Conservation (phyloP, 2,888 invertebrate genomes). For the Mechanitis mazaeus region DNA sequence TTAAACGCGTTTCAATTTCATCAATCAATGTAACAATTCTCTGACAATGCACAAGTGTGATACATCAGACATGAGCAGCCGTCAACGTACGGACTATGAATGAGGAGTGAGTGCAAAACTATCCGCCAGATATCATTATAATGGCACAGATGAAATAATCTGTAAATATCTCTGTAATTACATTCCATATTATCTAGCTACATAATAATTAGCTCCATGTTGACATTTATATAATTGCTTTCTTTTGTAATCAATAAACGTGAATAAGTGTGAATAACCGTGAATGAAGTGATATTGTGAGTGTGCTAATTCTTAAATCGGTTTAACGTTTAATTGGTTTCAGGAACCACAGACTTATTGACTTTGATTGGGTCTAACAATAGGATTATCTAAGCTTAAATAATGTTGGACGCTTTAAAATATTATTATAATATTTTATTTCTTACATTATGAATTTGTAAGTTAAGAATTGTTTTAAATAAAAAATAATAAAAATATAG, state of each 20-base stretch:
- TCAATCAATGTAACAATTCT: neutral
- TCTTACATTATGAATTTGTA: too few species aligned
- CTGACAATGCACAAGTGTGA: neutral
- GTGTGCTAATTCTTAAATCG: slow-evolving; percentile 20
- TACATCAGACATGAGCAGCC: slow-evolving; percentile 14
- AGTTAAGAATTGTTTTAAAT: too few species aligned
- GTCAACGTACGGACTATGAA: slow-evolving; percentile 14
- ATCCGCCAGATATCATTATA: neutral
- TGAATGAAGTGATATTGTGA: neutral
- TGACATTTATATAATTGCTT: too few species aligned
- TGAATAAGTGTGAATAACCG: neutral
- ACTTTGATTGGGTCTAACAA: neutral
- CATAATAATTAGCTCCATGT: too few species aligned
- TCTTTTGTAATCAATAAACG: too few species aligned
- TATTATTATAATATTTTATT: too few species aligned
- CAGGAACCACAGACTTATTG: neutral
- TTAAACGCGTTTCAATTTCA: neutral
- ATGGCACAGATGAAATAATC: too few species aligned
- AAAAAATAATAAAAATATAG: too few species aligned
- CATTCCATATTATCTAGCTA: too few species aligned
- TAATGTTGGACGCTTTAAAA: neutral
- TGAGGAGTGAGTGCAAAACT: slow-evolving; percentile 8
- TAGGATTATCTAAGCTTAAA: neutral
- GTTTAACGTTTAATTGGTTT: slow-evolving; percentile 18
- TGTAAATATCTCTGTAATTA: too few species aligned